These are phyloP conservation scores for Coracias cyanogaster DNA, from an alignment of 2,797 vertebrate species.

Conservation along the genomic window DNA sequence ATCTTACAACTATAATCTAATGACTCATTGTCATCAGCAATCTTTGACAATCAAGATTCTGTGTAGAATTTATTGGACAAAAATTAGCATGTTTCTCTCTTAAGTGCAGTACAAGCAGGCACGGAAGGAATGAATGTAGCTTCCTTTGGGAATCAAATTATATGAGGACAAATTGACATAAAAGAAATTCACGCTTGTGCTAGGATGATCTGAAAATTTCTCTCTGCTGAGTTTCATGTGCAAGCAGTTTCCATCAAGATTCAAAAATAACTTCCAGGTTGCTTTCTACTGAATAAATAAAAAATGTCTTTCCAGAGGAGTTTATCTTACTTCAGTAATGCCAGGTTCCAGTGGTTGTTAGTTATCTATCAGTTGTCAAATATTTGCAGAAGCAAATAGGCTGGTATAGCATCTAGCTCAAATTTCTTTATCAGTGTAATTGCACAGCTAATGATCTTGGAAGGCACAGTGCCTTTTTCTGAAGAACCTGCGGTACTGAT, in stretches of 20 bases:
- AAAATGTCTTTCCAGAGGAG: background rate
- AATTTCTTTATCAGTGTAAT: background rate
- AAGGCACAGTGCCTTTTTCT: background rate
- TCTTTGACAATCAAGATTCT: background rate
- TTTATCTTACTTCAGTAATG: background rate
- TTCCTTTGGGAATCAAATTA: background rate
- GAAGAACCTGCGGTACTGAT: background rate
- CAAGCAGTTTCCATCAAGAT: background rate
- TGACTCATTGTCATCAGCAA: background rate
- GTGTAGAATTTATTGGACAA: background rate
- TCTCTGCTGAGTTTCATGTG: background rate
- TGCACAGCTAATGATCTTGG: background rate
- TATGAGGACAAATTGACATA: background rate
- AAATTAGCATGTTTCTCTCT: background rate
- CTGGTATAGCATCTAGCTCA: background rate
- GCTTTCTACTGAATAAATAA: background rate
- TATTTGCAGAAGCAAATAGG: slow-evolving; percentile 1
- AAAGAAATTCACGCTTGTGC: background rate
- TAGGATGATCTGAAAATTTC: background rate
- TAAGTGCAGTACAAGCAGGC: background rate
- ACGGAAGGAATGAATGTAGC: background rate
- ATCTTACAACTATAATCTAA: background rate
- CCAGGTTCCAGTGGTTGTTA: background rate
- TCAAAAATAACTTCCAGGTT: background rate
- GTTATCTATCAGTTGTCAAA: background rate